phyloP scores from a whole-genome alignment of 2,113 vertebrate species.

The Taxidea taxus region DNA sequence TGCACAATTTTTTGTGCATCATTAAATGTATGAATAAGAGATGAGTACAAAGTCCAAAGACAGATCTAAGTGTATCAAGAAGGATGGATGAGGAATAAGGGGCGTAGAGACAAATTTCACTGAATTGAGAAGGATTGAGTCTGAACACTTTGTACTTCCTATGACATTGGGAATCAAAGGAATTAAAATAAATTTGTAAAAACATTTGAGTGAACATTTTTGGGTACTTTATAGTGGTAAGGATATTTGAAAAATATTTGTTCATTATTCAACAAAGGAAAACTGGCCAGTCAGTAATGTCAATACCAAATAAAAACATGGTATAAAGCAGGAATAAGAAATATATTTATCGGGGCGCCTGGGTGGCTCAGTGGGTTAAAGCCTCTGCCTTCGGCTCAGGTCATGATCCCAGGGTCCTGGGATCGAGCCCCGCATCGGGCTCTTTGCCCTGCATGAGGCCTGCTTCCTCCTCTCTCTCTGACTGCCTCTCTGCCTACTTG shows the following conservation, averaged over 20 bases:
- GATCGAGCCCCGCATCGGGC: no score
- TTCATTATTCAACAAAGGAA: neutral
- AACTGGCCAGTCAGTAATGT: neutral
- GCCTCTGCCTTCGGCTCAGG: no score
- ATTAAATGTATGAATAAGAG: constrained; percentile 78
- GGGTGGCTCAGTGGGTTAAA: no score
- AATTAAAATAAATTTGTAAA: neutral
- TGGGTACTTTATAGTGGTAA: neutral
- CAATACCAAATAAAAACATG: accelerated
- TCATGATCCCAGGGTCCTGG: no score
- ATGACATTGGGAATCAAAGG: neutral
- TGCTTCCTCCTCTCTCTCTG: no score
- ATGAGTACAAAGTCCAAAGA: constrained; percentile 61
- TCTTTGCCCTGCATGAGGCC: no score
- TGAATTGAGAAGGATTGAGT: neutral
- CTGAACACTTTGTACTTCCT: neutral
- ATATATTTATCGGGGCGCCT: no score
- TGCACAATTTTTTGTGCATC: constrained; percentile 66
- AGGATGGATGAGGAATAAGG: neutral
- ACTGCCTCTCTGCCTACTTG: no score
- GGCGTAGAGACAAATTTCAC: constrained; percentile 48
- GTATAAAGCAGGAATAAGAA: neutral
- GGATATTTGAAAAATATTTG: neutral
- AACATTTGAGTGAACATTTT: neutral
- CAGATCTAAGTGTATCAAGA: neutral